Percentiles rank a stretch among this genome's conserved stretches.
Conservation (phyloP, 2,797 vertebrate genomes). For the Gymnothorax reevesii region DNA sequence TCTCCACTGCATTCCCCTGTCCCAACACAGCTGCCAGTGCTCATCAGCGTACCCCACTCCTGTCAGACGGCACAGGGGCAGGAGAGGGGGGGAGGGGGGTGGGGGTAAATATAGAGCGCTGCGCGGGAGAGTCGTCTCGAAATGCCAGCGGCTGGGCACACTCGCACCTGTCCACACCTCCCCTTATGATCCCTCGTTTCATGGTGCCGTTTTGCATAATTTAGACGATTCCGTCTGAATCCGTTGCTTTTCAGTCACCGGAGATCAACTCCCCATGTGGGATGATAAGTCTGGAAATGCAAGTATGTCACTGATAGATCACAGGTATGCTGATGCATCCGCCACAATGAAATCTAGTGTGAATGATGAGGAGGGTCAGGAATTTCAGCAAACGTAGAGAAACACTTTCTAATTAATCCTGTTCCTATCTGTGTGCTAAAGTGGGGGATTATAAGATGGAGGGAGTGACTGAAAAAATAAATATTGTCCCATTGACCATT, state of each 20-base stretch:
- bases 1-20: constrained; percentile 65
- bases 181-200: background rate
- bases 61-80: background rate
- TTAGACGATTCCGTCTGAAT: background rate
- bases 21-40: constrained; percentile 76
- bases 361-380: background rate
- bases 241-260: background rate
- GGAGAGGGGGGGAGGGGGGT: constrained; percentile 19
- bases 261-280: background rate
- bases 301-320: background rate
- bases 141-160: background rate
- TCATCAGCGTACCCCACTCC: constrained; percentile 59
- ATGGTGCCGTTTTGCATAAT: background rate
- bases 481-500: too few relatives aligned
- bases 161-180: constrained; percentile 19
- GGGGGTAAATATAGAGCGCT: constrained; percentile 28
- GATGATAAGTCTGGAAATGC: background rate
- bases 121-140: background rate
- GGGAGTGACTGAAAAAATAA: too few relatives aligned
- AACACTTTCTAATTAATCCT: background rate
- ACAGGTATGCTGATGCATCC: background rate
- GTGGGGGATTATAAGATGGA: background rate
- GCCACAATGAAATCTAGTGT: background rate
- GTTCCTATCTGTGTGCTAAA: background rate
- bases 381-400: background rate